Conservation (phyloP, 1,140 invertebrate species). For the Laupala kohalensis region DNA sequence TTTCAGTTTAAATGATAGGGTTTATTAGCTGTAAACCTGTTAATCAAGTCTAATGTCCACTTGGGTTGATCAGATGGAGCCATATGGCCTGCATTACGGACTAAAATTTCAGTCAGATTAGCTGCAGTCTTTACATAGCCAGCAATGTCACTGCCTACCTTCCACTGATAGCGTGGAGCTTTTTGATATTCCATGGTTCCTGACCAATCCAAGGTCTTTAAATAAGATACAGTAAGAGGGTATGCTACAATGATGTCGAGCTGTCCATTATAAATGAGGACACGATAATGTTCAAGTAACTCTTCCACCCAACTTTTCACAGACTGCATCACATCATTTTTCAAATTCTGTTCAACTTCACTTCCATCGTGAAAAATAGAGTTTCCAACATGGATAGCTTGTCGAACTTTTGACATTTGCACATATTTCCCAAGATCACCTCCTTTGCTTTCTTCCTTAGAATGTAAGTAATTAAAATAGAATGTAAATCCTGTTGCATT, state of each 20-base stretch:
- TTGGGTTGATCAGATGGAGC: conserved; percentile 68
- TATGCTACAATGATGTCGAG: conserved; percentile 75
- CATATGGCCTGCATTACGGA: conserved; percentile 73
- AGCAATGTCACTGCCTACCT: conserved; percentile 51
- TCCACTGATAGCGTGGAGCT: conserved; percentile 28
- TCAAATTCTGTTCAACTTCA: conserved; percentile 32
- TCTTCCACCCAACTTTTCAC: conserved; percentile 60
- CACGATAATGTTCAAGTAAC: conserved; percentile 50
- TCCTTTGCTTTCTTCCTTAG: conserved; percentile 25
- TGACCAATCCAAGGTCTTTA: conserved; percentile 49
- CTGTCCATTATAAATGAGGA: conserved; percentile 69
- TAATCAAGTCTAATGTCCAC: conserved; percentile 62
- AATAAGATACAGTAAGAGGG: conserved; percentile 57
- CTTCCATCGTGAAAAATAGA: conserved; percentile 43
- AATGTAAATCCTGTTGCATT: conserved; percentile 65
- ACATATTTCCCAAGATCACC: conserved; percentile 38
- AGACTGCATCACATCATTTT: conserved; percentile 69
- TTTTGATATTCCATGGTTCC: conserved; percentile 42
- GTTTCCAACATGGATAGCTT: conserved; percentile 72
- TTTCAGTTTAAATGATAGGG: too few species aligned
- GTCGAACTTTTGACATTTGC: conserved; percentile 42
- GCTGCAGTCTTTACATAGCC: conserved; percentile 61
- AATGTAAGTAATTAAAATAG: conserved; percentile 67
- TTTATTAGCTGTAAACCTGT: conserved; percentile 47
- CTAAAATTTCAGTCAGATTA: conserved; percentile 64